phyloP scores from a whole-genome alignment of 2,888 invertebrate species.

The Euproctis similis region DNA sequence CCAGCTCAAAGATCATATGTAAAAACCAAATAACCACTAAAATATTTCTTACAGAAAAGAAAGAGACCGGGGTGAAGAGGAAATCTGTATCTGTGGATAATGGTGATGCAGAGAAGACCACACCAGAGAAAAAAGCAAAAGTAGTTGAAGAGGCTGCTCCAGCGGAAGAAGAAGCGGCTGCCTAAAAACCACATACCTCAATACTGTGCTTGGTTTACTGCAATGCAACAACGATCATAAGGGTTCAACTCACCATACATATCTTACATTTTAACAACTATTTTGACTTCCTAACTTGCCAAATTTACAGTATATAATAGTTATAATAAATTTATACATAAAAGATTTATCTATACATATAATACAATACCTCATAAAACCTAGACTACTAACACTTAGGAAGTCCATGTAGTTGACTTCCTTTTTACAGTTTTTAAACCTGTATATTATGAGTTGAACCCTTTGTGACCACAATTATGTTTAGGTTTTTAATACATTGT shows the following conservation, averaged over 20 bases:
- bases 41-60: slow-evolving; percentile 54
- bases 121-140: slow-evolving; percentile 84
- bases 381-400: slow-evolving; percentile 18
- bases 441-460: slow-evolving; percentile 60
- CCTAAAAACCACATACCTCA: slow-evolving; percentile 52
- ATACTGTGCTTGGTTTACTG: slow-evolving; percentile 63
- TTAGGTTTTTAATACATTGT: slow-evolving; percentile 62
- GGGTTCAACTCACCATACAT: slow-evolving; percentile 63
- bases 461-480: slow-evolving; percentile 62
- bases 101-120: slow-evolving; percentile 77
- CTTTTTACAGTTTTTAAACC: slow-evolving; percentile 24
- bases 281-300: slow-evolving; percentile 19
- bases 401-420: slow-evolving; percentile 19
- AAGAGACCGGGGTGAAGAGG: slow-evolving; percentile 79
- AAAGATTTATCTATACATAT: neutral
- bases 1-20: too few species aligned
- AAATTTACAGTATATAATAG: slow-evolving; percentile 17
- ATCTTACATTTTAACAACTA: slow-evolving; percentile 19
- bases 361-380: slow-evolving; percentile 11
- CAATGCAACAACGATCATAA: slow-evolving; percentile 67
- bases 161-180: slow-evolving; percentile 76
- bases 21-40: neutral
- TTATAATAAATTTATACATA: slow-evolving; percentile 1
- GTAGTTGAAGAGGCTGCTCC: slow-evolving; percentile 75
- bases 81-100: slow-evolving; percentile 78